These are phyloP conservation scores for Thunnus maccoyii DNA, from an alignment of 2,113 vertebrate species.

Conservation along the genomic window DNA sequence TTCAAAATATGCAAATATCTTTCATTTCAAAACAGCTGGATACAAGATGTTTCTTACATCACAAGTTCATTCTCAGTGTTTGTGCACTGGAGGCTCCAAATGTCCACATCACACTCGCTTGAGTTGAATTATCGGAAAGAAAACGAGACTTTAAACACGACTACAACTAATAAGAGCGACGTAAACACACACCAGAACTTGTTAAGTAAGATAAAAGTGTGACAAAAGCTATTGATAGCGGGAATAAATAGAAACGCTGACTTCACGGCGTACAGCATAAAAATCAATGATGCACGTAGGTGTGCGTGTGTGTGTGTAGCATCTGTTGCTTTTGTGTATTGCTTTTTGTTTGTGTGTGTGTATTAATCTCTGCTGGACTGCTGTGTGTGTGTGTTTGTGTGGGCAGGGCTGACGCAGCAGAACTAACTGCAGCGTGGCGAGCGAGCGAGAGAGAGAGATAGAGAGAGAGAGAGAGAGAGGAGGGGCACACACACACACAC, in stretches of 20 bases:
- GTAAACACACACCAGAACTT: not conserved
- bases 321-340: constrained; percentile 24
- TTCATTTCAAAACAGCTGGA: no score
- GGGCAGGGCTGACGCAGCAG: constrained; percentile 67
- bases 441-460: no score
- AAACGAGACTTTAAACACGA: not conserved
- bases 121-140: no score
- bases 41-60: no score
- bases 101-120: no score
- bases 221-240: not conserved
- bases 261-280: not conserved
- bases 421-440: constrained; percentile 66
- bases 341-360: not conserved
- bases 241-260: not conserved
- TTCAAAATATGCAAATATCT: no score
- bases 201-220: not conserved
- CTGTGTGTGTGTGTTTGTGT: constrained; percentile 39
- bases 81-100: no score
- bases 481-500: constrained; percentile 2
- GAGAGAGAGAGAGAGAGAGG: not conserved
- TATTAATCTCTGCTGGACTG: constrained; percentile 14
- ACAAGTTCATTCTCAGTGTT: no score
- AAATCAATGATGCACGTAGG: constrained; percentile 10
- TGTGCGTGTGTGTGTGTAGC: constrained; percentile 17
- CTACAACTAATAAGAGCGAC: not conserved